Conservation (phyloP, 1,140 invertebrate genomes). For the Amphibalanus amphitrite region DNA sequence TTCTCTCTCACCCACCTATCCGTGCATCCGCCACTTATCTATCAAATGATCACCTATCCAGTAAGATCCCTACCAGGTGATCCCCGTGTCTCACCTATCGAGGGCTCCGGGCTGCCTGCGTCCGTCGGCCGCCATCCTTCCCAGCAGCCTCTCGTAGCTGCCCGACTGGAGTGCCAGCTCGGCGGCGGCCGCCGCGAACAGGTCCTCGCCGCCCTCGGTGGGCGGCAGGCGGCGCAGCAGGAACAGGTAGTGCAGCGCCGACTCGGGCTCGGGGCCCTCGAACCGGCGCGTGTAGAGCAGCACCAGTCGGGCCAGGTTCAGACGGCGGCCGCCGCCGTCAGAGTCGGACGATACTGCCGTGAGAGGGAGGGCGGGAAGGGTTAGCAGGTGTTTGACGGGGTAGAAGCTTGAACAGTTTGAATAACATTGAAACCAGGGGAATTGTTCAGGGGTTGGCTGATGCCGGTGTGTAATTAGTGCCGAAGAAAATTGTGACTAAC, state of each 20-base stretch:
- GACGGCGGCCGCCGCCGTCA: conserved; percentile 57
- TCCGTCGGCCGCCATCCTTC: conserved; percentile 46
- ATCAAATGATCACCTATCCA: too few species aligned
- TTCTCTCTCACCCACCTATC: too few species aligned
- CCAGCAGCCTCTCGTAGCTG: conserved; percentile 60
- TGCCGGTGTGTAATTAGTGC: too few species aligned
- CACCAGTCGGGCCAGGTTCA: conserved; percentile 74
- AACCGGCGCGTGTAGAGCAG: conserved; percentile 78
- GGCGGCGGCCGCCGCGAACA: conserved; percentile 68
- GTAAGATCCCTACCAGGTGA: too few species aligned
- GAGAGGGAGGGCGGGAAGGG: conserved; percentile 8
- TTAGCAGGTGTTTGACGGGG: too few species aligned
- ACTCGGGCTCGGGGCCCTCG: conserved; percentile 65
- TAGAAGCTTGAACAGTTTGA: too few species aligned
- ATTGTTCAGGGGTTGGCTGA: too few species aligned
- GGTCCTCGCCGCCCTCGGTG: conserved; percentile 48
- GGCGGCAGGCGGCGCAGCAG: conserved; percentile 52
- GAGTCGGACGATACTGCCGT: conserved; percentile 28
- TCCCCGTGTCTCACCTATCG: too few species aligned
- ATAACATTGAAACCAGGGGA: too few species aligned
- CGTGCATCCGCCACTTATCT: too few species aligned
- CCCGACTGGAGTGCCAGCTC: conserved; percentile 62
- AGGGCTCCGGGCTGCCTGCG: conserved; percentile 43
- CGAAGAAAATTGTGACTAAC: too few species aligned
- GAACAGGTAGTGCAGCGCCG: conserved; percentile 83